phyloP scores from a whole-genome alignment of 2,888 invertebrate genomes.

The Netelia virgata region DNA sequence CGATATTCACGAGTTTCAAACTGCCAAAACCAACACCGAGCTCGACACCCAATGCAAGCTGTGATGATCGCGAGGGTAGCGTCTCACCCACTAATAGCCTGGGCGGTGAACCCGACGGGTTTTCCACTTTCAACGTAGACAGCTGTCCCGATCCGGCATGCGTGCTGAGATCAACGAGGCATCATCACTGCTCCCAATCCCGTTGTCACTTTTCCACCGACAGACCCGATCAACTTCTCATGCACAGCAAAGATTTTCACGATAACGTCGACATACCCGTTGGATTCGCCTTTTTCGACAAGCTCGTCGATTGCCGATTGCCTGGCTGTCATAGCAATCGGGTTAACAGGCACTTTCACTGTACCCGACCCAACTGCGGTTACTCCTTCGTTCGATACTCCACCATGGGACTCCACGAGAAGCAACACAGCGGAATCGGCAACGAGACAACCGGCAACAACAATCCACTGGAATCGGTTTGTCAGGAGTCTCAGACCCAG shows the following conservation, averaged over 20 bases:
- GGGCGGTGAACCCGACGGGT: conserved; percentile 83
- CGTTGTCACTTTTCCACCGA: conserved; percentile 94
- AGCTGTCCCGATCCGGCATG: conserved; percentile 92
- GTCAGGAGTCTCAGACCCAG: conserved; percentile 74
- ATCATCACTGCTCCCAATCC: conserved; percentile 94
- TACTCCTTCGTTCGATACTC: conserved; percentile 91
- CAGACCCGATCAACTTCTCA: conserved; percentile 91
- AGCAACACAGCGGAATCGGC: conserved; percentile 87
- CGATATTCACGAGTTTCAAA: conserved; percentile 97
- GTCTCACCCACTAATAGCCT: conserved; percentile 82
- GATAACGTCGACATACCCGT: conserved; percentile 93
- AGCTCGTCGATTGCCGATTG: conserved; percentile 89
- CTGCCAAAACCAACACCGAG: conserved; percentile 89
- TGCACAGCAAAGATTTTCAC: conserved; percentile 95
- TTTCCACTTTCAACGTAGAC: conserved; percentile 81
- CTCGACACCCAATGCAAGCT: conserved; percentile 70
- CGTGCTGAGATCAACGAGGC: conserved; percentile 89
- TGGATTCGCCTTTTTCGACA: conserved; percentile 94
- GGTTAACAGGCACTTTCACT: conserved; percentile 92
- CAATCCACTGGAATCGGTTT: conserved; percentile 25
- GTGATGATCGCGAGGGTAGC: conserved; percentile 80
- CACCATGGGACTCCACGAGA: conserved; percentile 91
- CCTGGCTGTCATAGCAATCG: conserved; percentile 89
- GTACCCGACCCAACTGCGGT: conserved; percentile 89
- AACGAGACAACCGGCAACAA: conserved; percentile 56